Conservation (phyloP, 1,140 invertebrate species). For the Drosophila paulistorum region DNA sequence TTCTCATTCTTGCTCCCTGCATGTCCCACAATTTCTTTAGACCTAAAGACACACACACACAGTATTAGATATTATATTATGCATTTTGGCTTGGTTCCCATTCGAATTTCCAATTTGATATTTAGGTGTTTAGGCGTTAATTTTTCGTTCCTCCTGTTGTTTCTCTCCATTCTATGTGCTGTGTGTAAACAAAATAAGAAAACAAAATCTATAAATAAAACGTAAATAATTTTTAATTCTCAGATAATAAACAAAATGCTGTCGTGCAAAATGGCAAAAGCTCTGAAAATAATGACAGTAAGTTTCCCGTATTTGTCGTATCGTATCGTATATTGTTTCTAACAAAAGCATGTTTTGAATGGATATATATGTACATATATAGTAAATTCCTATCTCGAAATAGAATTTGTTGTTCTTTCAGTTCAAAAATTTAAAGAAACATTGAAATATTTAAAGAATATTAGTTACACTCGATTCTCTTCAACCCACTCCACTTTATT, state of each 20-base stretch:
- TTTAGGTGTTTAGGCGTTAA: constrained; percentile 7
- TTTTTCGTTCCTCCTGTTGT: not conserved
- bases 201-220: constrained; percentile 49
- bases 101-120: constrained; percentile 1
- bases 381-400: not conserved
- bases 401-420: not conserved
- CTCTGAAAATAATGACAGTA: constrained; percentile 75
- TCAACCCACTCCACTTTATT: not conserved
- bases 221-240: constrained; percentile 79
- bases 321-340: constrained; percentile 23
- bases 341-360: constrained; percentile 17
- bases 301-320: constrained; percentile 52
- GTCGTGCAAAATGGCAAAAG: constrained; percentile 80
- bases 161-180: constrained; percentile 4
- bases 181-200: constrained; percentile 42
- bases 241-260: constrained; percentile 82
- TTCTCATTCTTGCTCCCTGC: not conserved
- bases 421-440: too few species aligned
- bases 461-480: too few species aligned
- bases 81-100: constrained; percentile 22
- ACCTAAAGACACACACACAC: not conserved
- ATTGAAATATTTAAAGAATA: too few species aligned
- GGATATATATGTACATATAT: not conserved
- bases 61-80: constrained; percentile 37
- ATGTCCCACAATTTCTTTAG: not conserved